These are phyloP conservation scores for Pogonocherus hispidulus DNA, from an alignment of 2,888 invertebrate genomes.

Conservation along the genomic window DNA sequence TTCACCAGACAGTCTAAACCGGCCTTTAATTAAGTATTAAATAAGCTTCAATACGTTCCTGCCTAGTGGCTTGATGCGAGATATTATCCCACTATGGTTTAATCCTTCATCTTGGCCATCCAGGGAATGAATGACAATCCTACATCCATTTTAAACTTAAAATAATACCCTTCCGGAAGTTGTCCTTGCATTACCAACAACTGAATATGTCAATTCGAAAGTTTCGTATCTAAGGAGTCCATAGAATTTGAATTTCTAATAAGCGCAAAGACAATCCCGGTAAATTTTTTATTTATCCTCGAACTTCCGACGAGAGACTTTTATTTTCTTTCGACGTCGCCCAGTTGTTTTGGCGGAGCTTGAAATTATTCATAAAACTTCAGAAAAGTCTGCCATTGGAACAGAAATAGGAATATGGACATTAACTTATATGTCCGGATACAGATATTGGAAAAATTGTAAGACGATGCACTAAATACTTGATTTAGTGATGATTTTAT, in stretches of 20 bases:
- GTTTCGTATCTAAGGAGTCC: background rate
- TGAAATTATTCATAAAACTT: background rate
- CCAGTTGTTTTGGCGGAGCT: background rate
- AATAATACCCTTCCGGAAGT: background rate
- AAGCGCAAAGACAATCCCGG: background rate
- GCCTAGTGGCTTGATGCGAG: no score
- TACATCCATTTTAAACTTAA: background rate
- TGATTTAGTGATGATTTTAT: no score
- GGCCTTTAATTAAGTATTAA: no score
- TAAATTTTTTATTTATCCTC: background rate
- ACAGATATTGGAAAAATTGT: background rate
- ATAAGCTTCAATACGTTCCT: no score
- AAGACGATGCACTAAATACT: no score
- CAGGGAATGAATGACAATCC: no score
- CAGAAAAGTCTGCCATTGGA: background rate
- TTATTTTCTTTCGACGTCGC: background rate
- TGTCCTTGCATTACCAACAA: background rate
- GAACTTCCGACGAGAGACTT: background rate
- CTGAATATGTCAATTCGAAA: background rate
- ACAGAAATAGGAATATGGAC: background rate
- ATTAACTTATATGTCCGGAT: background rate
- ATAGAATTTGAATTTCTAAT: background rate
- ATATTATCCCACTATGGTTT: no score
- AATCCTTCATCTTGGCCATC: no score
- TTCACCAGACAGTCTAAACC: no score